Evolutionary conservation across 2,888 invertebrate species (phyloP), one percentile per base, ranked within the genome.

Genomic region (Xylota segnis): DNA sequence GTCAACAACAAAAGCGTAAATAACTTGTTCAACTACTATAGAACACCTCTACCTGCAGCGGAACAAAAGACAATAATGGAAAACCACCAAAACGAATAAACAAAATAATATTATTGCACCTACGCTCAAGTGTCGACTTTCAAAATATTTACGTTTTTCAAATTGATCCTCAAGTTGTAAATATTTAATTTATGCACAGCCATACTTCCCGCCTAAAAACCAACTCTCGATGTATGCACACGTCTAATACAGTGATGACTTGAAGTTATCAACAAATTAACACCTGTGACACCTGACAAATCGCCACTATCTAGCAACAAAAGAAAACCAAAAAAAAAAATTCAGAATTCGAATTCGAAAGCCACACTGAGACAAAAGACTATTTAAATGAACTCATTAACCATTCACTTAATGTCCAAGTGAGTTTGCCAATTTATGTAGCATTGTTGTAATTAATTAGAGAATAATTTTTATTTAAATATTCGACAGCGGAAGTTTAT

Each of bases 211-310:
- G 34, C 56, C 34, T 45, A 18, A 68, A n/a, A 68, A 56, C 3
- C 23, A 32, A 29, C 50, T 47, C 18, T 10, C 37, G 34, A 40
- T 18, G 34, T 54, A 27, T 34, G n/a, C 18, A 52, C n/a, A 66
- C 18, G 1, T 5, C 3, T 32, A 14, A 23, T 14, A 47, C 40
- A 43, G 23, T 10, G 34, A 10, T 29, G 56, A 70, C 56, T 56
- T 5, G 6, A 56, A 63, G 63, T 47, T 34, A 50, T 68, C 37
- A 40, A 63, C 32, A 61, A 74, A 56, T 74, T 78, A 83, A 78
- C 83, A 83, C 83, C 83, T 78, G 78, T 56, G 78, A 78, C 78
- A 83, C 66, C 72, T 78, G 68, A 74, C 56, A 70, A 78, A 61
- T 54, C 56, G 27, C 34, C 16, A 50, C 47, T 50, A 50, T 66